Percentiles rank a stretch among this genome's conserved stretches.
These are phyloP conservation scores for Salvelinus namaycush DNA, from an alignment of 2,113 vertebrate genomes.

Conservation along the genomic window DNA sequence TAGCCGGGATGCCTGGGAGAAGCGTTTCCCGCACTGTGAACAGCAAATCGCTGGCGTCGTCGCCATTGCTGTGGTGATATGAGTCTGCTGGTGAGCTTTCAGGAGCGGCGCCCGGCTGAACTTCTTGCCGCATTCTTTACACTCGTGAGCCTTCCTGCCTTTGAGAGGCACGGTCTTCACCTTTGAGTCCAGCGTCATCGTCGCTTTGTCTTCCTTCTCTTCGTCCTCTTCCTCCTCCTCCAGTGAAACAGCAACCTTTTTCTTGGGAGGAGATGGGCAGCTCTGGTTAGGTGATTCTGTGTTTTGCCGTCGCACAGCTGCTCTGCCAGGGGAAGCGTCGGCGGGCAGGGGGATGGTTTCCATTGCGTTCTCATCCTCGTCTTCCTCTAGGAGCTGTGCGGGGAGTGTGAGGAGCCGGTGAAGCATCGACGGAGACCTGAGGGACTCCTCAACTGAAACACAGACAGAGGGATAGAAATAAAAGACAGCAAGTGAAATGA, in stretches of 20 bases:
- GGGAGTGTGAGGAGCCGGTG: conserved; percentile 77
- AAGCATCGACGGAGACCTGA: conserved; percentile 74
- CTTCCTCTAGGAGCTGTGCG: conserved; percentile 69
- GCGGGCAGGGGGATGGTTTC: conserved; percentile 41
- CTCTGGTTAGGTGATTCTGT: neutral
- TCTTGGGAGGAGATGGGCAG: conserved; percentile 6
- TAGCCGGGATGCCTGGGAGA: conserved; percentile 64
- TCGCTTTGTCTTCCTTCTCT: conserved; percentile 45
- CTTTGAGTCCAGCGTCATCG: conserved; percentile 39
- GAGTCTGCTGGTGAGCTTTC: conserved; percentile 70
- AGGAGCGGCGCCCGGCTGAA: conserved; percentile 73
- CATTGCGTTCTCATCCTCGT: conserved; percentile 26
- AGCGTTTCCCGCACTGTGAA: conserved; percentile 67
- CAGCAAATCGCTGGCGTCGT: conserved; percentile 30
- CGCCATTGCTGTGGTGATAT: conserved; percentile 16
- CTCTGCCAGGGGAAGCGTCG: neutral
- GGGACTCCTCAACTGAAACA: conserved; percentile 34
- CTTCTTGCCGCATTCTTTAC: conserved; percentile 71
- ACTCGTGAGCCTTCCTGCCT: conserved; percentile 48
- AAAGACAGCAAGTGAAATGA: neutral
- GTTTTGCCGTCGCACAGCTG: neutral
- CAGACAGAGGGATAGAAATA: neutral
- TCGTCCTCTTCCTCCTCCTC: conserved; percentile 32
- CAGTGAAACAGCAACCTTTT: conserved; percentile 27
- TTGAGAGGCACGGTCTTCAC: neutral